Evolutionary conservation across 2,888 invertebrate species (phyloP).

Genomic region (Leptopilina myrica): DNA sequence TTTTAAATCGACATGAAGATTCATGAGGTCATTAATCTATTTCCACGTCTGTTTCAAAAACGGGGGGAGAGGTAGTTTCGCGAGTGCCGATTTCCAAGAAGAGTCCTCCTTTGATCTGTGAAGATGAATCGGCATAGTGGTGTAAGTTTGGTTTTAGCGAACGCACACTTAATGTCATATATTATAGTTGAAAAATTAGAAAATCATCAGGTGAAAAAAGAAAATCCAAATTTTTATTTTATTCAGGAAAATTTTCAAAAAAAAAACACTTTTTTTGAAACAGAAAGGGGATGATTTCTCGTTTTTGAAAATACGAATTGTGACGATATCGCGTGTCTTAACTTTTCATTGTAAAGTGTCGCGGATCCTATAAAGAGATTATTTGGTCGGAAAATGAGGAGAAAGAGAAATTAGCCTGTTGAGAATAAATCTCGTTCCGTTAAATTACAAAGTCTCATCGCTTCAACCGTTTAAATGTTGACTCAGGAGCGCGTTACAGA

Average conservation of each 20-base stretch:
- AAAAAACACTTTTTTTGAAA: no score
- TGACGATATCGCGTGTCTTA: neutral
- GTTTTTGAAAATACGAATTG: no score
- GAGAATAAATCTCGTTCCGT: slow-evolving; percentile 63
- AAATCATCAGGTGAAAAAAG: no score
- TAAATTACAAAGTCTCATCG: slow-evolving; percentile 56
- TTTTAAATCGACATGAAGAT: slow-evolving; percentile 73
- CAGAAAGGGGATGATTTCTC: no score
- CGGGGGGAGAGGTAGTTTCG: slow-evolving; percentile 45
- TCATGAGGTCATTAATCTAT: slow-evolving; percentile 74
- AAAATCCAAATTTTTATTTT: no score
- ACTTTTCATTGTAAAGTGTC: no score
- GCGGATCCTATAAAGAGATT: neutral
- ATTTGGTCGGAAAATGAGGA: slow-evolving; percentile 41
- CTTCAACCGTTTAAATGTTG: slow-evolving; percentile 50
- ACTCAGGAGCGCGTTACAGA: slow-evolving; percentile 56
- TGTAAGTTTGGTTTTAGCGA: slow-evolving; percentile 45
- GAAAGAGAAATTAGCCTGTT: slow-evolving; percentile 58
- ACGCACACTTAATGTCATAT: slow-evolving; percentile 42
- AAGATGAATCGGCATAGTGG: slow-evolving; percentile 70
- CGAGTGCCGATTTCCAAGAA: slow-evolving; percentile 72
- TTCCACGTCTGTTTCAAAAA: slow-evolving; percentile 61
- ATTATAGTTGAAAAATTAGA: neutral
- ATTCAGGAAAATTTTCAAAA: no score
- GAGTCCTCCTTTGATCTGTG: slow-evolving; percentile 72